A percentile compares a stretch with the other conserved stretches of the same genome.
These are phyloP conservation scores for Drosophila nigricruria DNA, from an alignment of 2,888 invertebrate species.

Conservation along the genomic window DNA sequence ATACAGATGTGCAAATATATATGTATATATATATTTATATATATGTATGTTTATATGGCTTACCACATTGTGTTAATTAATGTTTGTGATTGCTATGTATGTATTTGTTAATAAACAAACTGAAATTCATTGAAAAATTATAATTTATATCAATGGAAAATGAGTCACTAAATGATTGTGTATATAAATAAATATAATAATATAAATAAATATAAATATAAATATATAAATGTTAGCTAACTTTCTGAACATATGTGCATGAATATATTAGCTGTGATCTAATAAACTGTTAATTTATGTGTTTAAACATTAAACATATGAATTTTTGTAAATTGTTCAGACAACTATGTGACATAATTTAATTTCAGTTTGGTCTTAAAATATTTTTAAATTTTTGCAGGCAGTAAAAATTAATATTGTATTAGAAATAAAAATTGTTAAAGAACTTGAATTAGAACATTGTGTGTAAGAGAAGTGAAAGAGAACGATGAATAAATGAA, in stretches of 20 bases:
- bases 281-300: not conserved
- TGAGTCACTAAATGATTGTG: conserved; percentile 19
- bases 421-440: not conserved
- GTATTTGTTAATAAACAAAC: conserved; percentile 4
- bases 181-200: too few relatives aligned
- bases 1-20: not conserved
- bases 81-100: not conserved
- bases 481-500: not conserved
- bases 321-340: not conserved
- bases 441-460: not conserved
- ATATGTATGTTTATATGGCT: not conserved
- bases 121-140: conserved; percentile 19
- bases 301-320: not conserved
- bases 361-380: not conserved
- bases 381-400: not conserved
- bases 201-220: not conserved
- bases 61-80: conserved; percentile 17
- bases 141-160: conserved; percentile 18
- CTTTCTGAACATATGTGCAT: not conserved
- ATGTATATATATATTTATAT: not conserved
- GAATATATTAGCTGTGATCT: not conserved
- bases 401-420: not conserved
- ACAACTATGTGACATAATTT: not conserved
- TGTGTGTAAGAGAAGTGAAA: not conserved
- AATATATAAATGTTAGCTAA: not conserved